Evolutionary conservation across 2,797 vertebrate species (phyloP).

Genomic region (Pitangus sulphuratus): DNA sequence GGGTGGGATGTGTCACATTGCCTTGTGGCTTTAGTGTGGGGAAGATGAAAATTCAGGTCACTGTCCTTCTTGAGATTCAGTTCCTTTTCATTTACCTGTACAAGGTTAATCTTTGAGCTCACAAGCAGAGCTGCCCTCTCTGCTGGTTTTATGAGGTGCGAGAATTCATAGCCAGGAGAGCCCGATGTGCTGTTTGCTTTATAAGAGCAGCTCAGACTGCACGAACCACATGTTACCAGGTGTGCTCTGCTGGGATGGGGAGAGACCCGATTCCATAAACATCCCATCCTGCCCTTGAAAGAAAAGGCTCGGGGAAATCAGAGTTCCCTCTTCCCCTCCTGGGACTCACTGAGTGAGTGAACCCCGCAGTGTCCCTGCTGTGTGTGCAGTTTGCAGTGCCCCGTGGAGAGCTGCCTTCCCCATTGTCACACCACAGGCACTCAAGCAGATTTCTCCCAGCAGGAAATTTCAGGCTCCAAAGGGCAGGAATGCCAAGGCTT

Average conservation of each 20-base stretch:
- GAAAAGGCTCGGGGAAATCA: neutral
- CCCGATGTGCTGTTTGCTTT: neutral
- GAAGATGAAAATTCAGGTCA: neutral
- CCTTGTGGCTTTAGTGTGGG: neutral
- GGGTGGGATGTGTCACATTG: neutral
- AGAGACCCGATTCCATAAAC: neutral
- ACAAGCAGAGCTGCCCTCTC: neutral
- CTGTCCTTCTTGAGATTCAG: neutral
- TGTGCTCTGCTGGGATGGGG: neutral
- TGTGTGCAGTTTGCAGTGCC: neutral
- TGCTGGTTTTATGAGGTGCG: neutral
- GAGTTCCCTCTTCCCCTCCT: neutral
- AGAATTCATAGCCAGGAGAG: neutral
- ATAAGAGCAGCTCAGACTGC: neutral
- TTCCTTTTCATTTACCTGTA: neutral
- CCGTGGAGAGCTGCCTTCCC: neutral
- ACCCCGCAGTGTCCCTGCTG: rapidly evolving
- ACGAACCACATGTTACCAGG: neutral
- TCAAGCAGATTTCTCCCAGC: neutral
- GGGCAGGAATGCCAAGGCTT: neutral
- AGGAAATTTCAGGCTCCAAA: neutral
- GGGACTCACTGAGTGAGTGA: neutral
- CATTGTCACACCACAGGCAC: neutral
- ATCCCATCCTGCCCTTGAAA: neutral
- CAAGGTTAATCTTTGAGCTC: neutral